phyloP scores from a whole-genome alignment of 1,140 invertebrate species.

The Platorchestia sp. region DNA sequence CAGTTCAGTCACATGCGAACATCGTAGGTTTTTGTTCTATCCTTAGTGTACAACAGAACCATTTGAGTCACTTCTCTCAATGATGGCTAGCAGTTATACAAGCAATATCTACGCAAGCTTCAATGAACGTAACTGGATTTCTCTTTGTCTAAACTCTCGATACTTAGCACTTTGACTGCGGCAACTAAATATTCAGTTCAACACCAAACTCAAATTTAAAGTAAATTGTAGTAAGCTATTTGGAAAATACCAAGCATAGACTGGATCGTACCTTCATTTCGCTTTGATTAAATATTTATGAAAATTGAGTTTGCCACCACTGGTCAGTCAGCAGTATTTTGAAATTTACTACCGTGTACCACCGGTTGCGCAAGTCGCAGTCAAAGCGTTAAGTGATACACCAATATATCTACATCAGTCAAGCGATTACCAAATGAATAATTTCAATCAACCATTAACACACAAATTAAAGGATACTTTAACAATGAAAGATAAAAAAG shows the following conservation, averaged over 20 bases:
- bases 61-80: not conserved
- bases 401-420: not conserved
- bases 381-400: not conserved
- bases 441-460: not conserved
- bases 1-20: too few relatives aligned
- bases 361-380: too few relatives aligned
- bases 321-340: too few relatives aligned
- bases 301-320: too few relatives aligned
- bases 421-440: not conserved
- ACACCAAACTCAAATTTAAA: too few relatives aligned
- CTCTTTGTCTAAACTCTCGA: not conserved
- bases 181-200: too few relatives aligned
- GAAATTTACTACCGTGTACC: too few relatives aligned
- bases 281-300: too few relatives aligned
- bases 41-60: not conserved
- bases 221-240: too few relatives aligned
- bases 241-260: too few relatives aligned
- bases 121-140: not conserved
- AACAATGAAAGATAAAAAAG: not conserved
- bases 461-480: not conserved
- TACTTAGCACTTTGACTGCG: too few relatives aligned
- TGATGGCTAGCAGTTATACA: not conserved
- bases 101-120: not conserved
- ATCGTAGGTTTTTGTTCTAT: not conserved
- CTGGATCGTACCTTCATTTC: too few relatives aligned